Evolutionary conservation across 2,888 invertebrate genomes (phyloP), one percentile per base, ranked within the genome.

Genomic region (Chrysodeixis includens): DNA sequence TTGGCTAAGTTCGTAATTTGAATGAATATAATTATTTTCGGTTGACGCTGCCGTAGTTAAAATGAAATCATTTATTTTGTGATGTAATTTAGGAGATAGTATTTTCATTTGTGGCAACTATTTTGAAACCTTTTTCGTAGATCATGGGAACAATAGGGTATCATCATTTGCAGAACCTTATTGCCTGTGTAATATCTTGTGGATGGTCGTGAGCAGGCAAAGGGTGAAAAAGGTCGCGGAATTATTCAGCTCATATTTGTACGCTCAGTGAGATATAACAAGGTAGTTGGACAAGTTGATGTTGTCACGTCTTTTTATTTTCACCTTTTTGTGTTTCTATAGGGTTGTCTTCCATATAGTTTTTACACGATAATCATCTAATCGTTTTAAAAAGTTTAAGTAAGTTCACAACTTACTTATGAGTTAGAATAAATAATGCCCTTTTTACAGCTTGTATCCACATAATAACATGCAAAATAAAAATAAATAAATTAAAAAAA

Each of bases 221-320:
- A 40, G 40, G 40, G 40, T 40, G 35, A 40, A 40, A 40, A 40
- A 40, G 40, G 40, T 40, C 40, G n/a, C 40, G 6, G 6, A n/a
- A 40, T 3, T 40, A 40, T n/a, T 40, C n/a, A 40, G 40, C 5
- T 40, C 40, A 40, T 40, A 40, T 40, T 40, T 40, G 40, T 40
- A 40, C 40, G n/a, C 40, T 40, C n/a, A 40, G 40, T 40, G 40
- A 40, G 40, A n/a, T n/a, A 40, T 40, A 40, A 40, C 40, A 40
- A 40, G 40, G 40, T 40, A 40, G 40, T 40, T 40, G 40, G n/a
- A 40, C 6, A 6, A n/a, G n/a, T 40, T 40, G 40, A 40, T 40
- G n/a, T 40, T 12, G 1, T 14, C 35, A 35, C 35, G 14, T 14
- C 40, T n/a, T 40, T 40, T 40, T 40, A 40, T 40, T 40, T 40